phyloP scores from a whole-genome alignment of 1,140 invertebrate genomes.

The honey bee (Apis mellifera) region DNA sequence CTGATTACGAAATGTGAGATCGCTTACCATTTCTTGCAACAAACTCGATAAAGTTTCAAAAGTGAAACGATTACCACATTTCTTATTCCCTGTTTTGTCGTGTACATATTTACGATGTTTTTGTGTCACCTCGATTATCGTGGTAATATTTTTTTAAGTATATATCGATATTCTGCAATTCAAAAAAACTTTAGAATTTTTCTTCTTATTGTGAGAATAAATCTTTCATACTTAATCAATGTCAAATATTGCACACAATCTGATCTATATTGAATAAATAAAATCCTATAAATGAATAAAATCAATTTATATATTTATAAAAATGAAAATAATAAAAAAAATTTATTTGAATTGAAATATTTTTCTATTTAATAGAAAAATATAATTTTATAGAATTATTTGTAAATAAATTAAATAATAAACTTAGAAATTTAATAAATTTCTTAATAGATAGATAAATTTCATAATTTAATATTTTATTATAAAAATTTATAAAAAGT shows the following conservation, averaged over 20 bases:
- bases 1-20: conserved; percentile 45
- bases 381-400: not conserved
- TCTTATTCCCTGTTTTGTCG: conserved; percentile 28
- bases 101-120: conserved; percentile 30
- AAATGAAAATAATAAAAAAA: not conserved
- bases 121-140: not conserved
- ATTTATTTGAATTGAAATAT: not conserved
- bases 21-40: conserved; percentile 39
- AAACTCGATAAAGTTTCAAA: conserved; percentile 42
- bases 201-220: not conserved
- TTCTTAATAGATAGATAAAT: too few relatives aligned
- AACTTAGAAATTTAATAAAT: too few relatives aligned
- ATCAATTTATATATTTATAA: not conserved
- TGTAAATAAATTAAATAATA: not conserved
- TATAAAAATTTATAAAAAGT: too few relatives aligned
- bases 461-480: too few relatives aligned
- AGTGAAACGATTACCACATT: conserved; percentile 40
- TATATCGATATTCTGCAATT: not conserved
- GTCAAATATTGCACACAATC: not conserved
- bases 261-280: not conserved
- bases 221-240: not conserved
- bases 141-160: not conserved
- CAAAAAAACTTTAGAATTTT: not conserved
- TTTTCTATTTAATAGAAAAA: too few relatives aligned
- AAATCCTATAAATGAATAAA: not conserved